These are phyloP conservation scores for Pelmatolapia mariae DNA, from an alignment of 2,113 vertebrate genomes.

Conservation along the genomic window DNA sequence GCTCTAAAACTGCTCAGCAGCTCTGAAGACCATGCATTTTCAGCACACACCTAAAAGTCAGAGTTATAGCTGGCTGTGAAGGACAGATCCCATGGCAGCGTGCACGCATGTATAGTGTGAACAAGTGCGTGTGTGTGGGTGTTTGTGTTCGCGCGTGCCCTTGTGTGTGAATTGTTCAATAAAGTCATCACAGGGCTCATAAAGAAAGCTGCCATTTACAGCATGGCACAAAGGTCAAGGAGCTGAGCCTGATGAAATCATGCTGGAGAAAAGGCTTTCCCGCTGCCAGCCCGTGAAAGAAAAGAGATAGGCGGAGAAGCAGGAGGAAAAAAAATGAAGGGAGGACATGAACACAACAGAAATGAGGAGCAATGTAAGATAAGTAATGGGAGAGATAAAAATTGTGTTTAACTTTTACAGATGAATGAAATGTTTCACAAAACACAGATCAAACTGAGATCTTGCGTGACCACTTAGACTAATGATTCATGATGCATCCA, in stretches of 20 bases:
- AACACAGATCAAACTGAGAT: not conserved
- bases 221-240: slow-evolving; percentile 67
- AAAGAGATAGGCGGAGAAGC: not conserved
- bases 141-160: not conserved
- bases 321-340: not conserved
- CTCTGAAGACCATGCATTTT: slow-evolving; percentile 35
- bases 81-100: slow-evolving; percentile 15
- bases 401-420: not conserved
- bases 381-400: not conserved
- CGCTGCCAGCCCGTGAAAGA: not conserved
- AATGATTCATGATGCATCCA: slow-evolving; percentile 40
- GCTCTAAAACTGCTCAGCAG: not conserved
- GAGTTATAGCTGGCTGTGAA: slow-evolving; percentile 60
- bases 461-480: slow-evolving; percentile 5
- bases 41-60: slow-evolving; percentile 44
- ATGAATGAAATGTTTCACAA: not conserved
- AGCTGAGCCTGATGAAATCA: slow-evolving; percentile 62
- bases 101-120: not conserved
- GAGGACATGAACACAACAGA: slow-evolving; percentile 1
- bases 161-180: slow-evolving; percentile 63
- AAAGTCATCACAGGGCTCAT: slow-evolving; percentile 70
- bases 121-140: not conserved
- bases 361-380: not conserved
- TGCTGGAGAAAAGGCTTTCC: slow-evolving; percentile 51
- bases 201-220: slow-evolving; percentile 75